A percentile compares a stretch with the other conserved stretches of the same genome.
Conservation (phyloP, 2,113 vertebrate species). For the Tachycineta bicolor region DNA sequence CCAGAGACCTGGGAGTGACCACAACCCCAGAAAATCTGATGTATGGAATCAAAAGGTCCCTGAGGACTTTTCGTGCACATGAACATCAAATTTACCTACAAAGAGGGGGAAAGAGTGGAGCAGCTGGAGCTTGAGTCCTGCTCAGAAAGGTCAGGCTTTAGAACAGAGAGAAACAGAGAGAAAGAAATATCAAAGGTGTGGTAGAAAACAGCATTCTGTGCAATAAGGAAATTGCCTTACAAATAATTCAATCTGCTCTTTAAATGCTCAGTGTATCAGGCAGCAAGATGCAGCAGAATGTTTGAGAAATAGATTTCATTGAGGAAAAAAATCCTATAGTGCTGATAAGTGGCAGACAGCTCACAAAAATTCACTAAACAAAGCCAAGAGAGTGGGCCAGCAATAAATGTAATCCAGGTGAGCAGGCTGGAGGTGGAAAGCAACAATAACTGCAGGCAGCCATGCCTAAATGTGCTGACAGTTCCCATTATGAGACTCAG, state of each 20-base stretch:
- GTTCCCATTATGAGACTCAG: background rate
- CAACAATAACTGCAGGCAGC: background rate
- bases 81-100: background rate
- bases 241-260: conserved; percentile 8
- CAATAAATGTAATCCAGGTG: conserved; percentile 33
- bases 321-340: background rate
- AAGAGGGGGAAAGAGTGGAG: background rate
- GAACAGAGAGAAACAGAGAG: background rate
- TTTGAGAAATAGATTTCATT: conserved; percentile 24
- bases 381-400: background rate
- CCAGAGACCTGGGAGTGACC: background rate
- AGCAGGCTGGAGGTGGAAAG: conserved; percentile 5
- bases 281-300: background rate
- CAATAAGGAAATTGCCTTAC: background rate
- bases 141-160: background rate
- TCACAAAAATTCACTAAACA: conserved; percentile 28
- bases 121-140: background rate
- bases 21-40: background rate
- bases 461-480: conserved; percentile 21
- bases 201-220: background rate
- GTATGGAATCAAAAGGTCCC: background rate
- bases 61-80: background rate
- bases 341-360: conserved; percentile 3
- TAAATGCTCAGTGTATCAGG: background rate
- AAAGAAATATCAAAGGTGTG: background rate